phyloP scores from a whole-genome alignment of 2,113 vertebrate species.

The Otolemur garnettii region DNA sequence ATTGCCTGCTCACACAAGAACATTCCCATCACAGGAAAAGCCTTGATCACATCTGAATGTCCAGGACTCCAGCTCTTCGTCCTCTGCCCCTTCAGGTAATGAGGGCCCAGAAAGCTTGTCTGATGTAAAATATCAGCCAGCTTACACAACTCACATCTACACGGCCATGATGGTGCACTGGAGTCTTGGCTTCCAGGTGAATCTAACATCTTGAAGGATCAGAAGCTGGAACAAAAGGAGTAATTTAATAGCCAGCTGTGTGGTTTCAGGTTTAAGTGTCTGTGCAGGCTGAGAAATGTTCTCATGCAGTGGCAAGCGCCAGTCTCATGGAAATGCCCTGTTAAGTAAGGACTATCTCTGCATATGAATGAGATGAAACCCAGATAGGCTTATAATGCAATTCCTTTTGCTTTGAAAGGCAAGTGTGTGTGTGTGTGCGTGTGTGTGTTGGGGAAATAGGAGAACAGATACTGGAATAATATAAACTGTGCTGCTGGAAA shows the following conservation, averaged over 20 bases:
- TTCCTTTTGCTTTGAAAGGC: background rate
- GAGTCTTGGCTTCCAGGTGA: background rate
- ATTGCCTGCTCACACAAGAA: background rate
- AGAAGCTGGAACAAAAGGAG: background rate
- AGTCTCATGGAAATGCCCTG: background rate
- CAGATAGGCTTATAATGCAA: background rate
- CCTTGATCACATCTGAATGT: background rate
- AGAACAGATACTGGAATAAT: background rate
- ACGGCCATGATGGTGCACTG: background rate
- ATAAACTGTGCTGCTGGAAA: background rate
- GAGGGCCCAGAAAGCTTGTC: background rate
- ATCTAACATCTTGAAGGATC: background rate
- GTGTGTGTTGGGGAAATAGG: background rate
- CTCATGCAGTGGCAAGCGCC: background rate
- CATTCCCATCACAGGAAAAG: accelerated
- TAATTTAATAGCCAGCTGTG: background rate
- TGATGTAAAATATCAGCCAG: background rate
- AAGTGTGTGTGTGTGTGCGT: background rate
- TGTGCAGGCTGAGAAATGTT: background rate
- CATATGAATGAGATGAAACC: background rate
- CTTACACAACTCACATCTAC: background rate
- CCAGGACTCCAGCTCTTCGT: accelerated
- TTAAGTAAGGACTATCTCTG: background rate
- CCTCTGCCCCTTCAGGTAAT: background rate
- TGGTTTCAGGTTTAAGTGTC: background rate